Base-by-base conservation (phyloP, 92 coral and sea anemone genomes). In the Bergia puertoricense region DNA sequence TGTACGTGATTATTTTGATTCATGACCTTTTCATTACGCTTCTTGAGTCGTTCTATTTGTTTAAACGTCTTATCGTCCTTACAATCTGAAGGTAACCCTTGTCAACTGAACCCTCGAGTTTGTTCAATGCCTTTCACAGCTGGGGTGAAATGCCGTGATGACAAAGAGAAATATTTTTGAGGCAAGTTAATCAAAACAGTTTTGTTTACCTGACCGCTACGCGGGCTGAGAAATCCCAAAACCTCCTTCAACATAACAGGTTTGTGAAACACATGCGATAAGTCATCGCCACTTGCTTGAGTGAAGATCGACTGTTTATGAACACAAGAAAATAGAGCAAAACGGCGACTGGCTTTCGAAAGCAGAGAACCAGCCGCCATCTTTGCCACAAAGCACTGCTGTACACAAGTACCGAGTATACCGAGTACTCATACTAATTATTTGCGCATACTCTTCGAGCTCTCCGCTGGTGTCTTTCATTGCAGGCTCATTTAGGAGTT, bases 241-340 rank as follows among this genome's bases (percentile, higher is more conserved):
- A 95, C 93, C 85, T 94, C 97, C 66, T 94, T 93, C 85, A 88
- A 68, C 97, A 94, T 94, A 76, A 94, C 97, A 37, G 97, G 97
- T 2, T 91, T 91, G 81, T 94, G 97, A 30, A 94, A 81, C 67
- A 90, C 90, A 80, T 93, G 97, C 36, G 95, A 86, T 39, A 79
- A 66, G 13, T 79, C 82, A 36, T 79, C 82, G 18, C 59, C 38
- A 74, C 93, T 94, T 13, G 88, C 92, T 73, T 94, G 94, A 71
- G 92, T 86, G 66, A 87, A 92, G 77, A 90, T 75, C 46, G 69
- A 80, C 81, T 91, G 95, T 77, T 76, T 37, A 85, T 89, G 93
- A 81, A 82, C 89, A 44, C 85, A 90, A 40, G 94, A 88, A 86
- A 93, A 42, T 82, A 95, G 43, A 72, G 81, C 91, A 84, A 89